Percentiles rank a stretch among this genome's conserved stretches.
Evolutionary conservation across 2,888 invertebrate species (phyloP).

Genomic region (Bursaphelenchus okinawaensis): DNA sequence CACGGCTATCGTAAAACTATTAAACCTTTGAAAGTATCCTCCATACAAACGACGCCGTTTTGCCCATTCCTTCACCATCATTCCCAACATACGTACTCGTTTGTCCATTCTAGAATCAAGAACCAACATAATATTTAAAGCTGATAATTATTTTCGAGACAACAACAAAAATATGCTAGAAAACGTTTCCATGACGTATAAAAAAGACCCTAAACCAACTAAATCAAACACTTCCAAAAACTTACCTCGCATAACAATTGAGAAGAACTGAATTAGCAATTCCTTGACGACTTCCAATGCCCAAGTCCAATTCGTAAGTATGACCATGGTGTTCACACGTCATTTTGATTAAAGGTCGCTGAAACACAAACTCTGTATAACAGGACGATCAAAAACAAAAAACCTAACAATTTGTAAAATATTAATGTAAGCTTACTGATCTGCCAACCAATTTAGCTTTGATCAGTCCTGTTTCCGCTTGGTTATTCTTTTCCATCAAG

Average conservation of each 20-base stretch:
- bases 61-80: background rate
- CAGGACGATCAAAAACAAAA: no score
- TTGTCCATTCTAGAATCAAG: background rate
- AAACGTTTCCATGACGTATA: no score
- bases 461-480: background rate
- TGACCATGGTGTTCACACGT: background rate
- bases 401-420: background rate
- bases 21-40: background rate
- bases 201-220: background rate
- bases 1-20: background rate
- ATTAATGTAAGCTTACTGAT: no score
- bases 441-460: background rate
- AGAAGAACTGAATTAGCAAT: background rate
- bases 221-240: background rate
- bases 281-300: background rate
- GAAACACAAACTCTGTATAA: no score
- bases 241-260: background rate
- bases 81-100: background rate
- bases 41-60: background rate
- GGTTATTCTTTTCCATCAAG: background rate
- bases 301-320: background rate
- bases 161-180: no score
- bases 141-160: no score
- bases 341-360: background rate
- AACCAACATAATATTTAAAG: background rate